A percentile compares a stretch with the other conserved stretches of the same genome.
phyloP scores from a whole-genome alignment of 2,888 invertebrate genomes.

The Coelinius sp. region DNA sequence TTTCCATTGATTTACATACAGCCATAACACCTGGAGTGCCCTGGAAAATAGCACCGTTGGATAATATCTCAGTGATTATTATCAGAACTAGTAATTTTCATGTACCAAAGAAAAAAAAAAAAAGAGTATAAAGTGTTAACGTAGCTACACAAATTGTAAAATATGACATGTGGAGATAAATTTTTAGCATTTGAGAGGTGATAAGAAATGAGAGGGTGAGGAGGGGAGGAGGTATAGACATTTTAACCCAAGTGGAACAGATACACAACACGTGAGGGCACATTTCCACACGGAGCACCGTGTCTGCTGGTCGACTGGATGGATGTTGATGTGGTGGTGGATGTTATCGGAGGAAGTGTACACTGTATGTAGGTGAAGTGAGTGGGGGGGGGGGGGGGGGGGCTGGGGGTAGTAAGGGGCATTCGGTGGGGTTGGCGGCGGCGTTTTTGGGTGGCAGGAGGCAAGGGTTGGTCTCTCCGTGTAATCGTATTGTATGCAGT shows the following conservation, averaged over 20 bases:
- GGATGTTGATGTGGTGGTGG: slow-evolving; percentile 31
- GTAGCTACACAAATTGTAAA: background rate
- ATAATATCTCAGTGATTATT: background rate
- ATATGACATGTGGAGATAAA: slow-evolving; percentile 8
- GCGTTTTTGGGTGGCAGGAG: slow-evolving; percentile 50
- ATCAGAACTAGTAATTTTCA: slow-evolving; percentile 7
- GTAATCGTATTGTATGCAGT: slow-evolving; percentile 67
- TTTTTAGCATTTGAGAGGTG: slow-evolving; percentile 26
- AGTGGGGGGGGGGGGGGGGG: slow-evolving; percentile 33
- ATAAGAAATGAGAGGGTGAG: slow-evolving; percentile 28
- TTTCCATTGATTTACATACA: background rate
- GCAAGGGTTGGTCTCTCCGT: slow-evolving; percentile 58
- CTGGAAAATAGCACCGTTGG: slow-evolving; percentile 1
- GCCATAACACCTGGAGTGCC: slow-evolving; percentile 1
- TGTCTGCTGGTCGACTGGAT: slow-evolving; percentile 19
- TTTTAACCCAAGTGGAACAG: slow-evolving; percentile 34
- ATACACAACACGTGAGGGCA: slow-evolving; percentile 34
- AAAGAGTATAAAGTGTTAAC: background rate
- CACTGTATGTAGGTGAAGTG: slow-evolving; percentile 30
- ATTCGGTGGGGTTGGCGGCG: slow-evolving; percentile 43
- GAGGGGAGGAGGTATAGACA: slow-evolving; percentile 16
- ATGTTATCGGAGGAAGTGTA: slow-evolving; percentile 9
- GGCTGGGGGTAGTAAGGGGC: slow-evolving; percentile 28
- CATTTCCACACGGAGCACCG: slow-evolving; percentile 25
- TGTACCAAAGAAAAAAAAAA: background rate